phyloP scores from a whole-genome alignment of 2,888 invertebrate species.

The Venustoraphidia nigricollis region DNA sequence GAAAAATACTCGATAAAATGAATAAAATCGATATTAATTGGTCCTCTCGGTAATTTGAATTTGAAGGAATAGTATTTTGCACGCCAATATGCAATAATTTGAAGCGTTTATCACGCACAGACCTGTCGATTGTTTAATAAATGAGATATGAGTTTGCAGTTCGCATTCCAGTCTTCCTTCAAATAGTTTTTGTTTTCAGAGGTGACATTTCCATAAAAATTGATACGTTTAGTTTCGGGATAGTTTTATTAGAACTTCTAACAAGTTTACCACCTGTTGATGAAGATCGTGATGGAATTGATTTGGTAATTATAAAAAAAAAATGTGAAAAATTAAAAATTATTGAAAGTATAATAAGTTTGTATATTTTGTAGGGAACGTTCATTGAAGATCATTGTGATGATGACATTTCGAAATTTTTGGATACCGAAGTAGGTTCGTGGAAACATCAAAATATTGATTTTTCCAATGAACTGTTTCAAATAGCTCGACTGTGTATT shows the following conservation, averaged over 20 bases:
- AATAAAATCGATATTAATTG: no score
- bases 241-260: slow-evolving; percentile 55
- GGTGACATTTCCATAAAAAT: slow-evolving; percentile 57
- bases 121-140: no score
- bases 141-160: no score
- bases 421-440: slow-evolving; percentile 37
- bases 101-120: no score
- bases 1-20: no score
- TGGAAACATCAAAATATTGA: slow-evolving; percentile 28
- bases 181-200: slow-evolving; percentile 18
- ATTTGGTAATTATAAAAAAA: slow-evolving; percentile 30
- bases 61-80: no score
- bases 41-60: no score
- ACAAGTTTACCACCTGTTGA: slow-evolving; percentile 53
- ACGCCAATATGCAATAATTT: no score
- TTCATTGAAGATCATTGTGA: slow-evolving; percentile 40
- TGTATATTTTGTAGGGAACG: slow-evolving; percentile 24
- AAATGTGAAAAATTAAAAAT: background rate
- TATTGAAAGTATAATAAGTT: slow-evolving; percentile 1
- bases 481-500: slow-evolving; percentile 39
- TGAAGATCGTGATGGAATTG: slow-evolving; percentile 33
- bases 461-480: slow-evolving; percentile 34
- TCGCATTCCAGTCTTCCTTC: no score
- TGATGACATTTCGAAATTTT: slow-evolving; percentile 31
- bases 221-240: slow-evolving; percentile 64